Evolutionary conservation across 2,888 invertebrate species (phyloP).

Genomic region (Scelioninae gen. 1): DNA sequence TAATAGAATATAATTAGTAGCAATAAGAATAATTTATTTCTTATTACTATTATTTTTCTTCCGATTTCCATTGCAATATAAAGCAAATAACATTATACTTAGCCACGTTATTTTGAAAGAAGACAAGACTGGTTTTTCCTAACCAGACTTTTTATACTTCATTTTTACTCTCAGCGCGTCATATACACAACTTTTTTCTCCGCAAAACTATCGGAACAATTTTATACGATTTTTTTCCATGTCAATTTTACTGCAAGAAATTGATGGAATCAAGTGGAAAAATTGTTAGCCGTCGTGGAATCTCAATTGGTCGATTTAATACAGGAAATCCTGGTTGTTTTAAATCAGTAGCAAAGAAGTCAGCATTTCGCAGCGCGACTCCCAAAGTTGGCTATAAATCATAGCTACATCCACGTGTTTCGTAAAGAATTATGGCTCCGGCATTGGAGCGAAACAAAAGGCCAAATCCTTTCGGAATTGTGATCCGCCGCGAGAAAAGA

Average conservation of each 20-base stretch:
- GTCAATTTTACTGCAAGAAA: not conserved
- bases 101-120: no score
- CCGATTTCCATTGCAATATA: no score
- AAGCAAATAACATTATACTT: no score
- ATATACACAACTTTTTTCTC: no score
- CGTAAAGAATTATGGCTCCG: slow-evolving; percentile 31
- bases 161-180: no score
- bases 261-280: slow-evolving; percentile 23
- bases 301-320: slow-evolving; percentile 41
- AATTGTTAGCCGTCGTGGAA: slow-evolving; percentile 21
- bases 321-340: slow-evolving; percentile 35
- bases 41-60: no score
- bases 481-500: slow-evolving; percentile 13
- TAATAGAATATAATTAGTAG: no score
- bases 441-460: slow-evolving; percentile 43
- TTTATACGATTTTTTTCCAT: no score
- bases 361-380: slow-evolving; percentile 27
- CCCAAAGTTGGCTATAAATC: slow-evolving; percentile 37
- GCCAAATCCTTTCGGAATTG: slow-evolving; percentile 41
- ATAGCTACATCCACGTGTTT: slow-evolving; percentile 30
- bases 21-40: no score
- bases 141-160: no score
- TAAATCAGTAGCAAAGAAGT: slow-evolving; percentile 15
- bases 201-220: no score
- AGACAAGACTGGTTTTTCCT: no score